Percentiles rank a stretch among this genome's conserved stretches.
Evolutionary conservation across 2,888 invertebrate genomes (phyloP).

Genomic region (Agrenia bidenticulata): DNA sequence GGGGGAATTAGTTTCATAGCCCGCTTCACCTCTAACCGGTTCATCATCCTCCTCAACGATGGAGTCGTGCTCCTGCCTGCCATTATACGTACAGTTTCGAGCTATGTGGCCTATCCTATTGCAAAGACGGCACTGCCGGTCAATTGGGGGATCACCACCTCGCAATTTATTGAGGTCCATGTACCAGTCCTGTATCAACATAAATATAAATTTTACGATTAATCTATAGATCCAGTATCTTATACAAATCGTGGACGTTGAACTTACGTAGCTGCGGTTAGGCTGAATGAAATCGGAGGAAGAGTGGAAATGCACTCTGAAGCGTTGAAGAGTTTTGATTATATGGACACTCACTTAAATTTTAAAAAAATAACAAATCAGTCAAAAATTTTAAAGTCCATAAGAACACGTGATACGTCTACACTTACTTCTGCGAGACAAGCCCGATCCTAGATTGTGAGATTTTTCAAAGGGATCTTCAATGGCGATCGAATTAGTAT

Average conservation of each 20-base stretch:
- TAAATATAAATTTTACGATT: conserved; percentile 18
- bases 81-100: conserved; percentile 57
- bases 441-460: conserved; percentile 63
- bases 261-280: too few species aligned
- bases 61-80: conserved; percentile 13
- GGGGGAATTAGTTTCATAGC: background rate
- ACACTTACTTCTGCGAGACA: conserved; percentile 61
- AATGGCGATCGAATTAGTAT: conserved; percentile 60
- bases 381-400: background rate
- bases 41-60: conserved; percentile 6
- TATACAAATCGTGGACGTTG: too few species aligned
- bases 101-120: conserved; percentile 62
- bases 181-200: conserved; percentile 49
- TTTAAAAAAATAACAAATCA: too few species aligned
- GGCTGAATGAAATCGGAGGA: too few species aligned
- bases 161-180: conserved; percentile 56
- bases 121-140: conserved; percentile 61
- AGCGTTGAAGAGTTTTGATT: conserved; percentile 41
- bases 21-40: conserved; percentile 5
- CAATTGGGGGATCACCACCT: conserved; percentile 59
- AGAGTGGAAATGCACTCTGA: conserved; percentile 36
- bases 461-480: conserved; percentile 65
- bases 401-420: background rate
- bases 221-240: too few species aligned
- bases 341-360: conserved; percentile 51